Percentiles rank a stretch among this genome's conserved stretches.
These are phyloP conservation scores for Cryptophagus acutangulus DNA, from an alignment of 2,888 invertebrate genomes.

Conservation along the genomic window DNA sequence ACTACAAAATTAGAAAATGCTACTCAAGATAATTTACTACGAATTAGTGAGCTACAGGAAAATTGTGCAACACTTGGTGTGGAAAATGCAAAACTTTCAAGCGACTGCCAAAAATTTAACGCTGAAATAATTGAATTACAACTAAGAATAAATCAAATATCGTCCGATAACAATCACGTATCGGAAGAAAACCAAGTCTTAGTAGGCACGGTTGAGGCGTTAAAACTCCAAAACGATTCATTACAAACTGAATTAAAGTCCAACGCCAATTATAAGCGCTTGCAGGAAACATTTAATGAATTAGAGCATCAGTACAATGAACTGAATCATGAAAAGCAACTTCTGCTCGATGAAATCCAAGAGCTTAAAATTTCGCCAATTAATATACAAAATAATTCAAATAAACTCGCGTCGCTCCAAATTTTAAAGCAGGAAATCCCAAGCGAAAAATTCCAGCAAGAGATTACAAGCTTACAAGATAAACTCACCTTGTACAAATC, in stretches of 20 bases:
- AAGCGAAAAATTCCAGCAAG: slow-evolving; percentile 17
- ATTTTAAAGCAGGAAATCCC: slow-evolving; percentile 28
- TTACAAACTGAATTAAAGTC: slow-evolving; percentile 30
- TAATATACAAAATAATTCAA: slow-evolving; percentile 29
- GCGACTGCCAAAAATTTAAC: slow-evolving; percentile 20
- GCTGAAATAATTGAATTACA: slow-evolving; percentile 37
- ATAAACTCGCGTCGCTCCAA: slow-evolving; percentile 18
- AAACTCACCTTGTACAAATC: slow-evolving; percentile 44
- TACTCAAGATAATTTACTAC: no score
- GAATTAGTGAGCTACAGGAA: no score
- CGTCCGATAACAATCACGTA: slow-evolving; percentile 37
- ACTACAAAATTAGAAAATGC: slow-evolving; percentile 3
- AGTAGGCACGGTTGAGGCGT: slow-evolving; percentile 33
- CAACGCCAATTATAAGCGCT: slow-evolving; percentile 29
- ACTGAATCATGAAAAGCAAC: slow-evolving; percentile 40
- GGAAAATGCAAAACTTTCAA: slow-evolving; percentile 20
- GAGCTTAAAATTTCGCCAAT: slow-evolving; percentile 43
- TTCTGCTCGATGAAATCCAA: slow-evolving; percentile 43
- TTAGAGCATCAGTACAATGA: slow-evolving; percentile 41
- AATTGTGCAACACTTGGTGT: not conserved
- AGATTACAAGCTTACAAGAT: slow-evolving; percentile 27
- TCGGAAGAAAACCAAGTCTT: slow-evolving; percentile 38
- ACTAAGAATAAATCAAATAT: slow-evolving; percentile 34
- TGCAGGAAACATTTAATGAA: slow-evolving; percentile 35
- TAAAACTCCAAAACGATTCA: slow-evolving; percentile 35